Percentiles rank a stretch among this genome's conserved stretches.
phyloP scores from a whole-genome alignment of 2,113 vertebrate genomes.

The Megaceryle maxima region DNA sequence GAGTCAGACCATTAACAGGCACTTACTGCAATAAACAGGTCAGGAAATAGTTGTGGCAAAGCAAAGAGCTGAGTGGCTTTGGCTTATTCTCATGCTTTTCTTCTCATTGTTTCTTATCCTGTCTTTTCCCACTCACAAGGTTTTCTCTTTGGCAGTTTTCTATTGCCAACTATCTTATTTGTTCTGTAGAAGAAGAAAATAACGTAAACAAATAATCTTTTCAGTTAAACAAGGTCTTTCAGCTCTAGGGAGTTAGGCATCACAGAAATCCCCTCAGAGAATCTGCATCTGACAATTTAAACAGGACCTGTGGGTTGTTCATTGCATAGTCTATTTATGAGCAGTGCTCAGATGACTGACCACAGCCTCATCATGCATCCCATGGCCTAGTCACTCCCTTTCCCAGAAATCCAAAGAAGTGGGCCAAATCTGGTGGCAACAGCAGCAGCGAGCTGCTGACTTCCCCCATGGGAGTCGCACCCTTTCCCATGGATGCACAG shows the following conservation, averaged over 20 bases:
- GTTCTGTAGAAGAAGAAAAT: neutral
- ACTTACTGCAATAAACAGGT: constrained; percentile 38
- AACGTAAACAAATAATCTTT: neutral
- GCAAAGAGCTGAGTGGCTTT: constrained; percentile 19
- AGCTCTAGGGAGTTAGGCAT: neutral
- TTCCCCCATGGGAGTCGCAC: too few relatives aligned
- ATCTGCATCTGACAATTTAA: neutral
- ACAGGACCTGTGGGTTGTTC: neutral
- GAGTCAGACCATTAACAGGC: neutral
- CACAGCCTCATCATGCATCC: neutral
- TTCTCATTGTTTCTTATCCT: neutral
- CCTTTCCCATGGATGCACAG: neutral
- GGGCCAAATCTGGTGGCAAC: neutral
- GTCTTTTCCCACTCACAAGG: neutral
- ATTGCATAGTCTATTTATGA: neutral
- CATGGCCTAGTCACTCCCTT: neutral
- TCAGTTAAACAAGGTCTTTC: neutral
- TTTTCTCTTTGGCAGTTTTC: neutral
- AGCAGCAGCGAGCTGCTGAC: neutral
- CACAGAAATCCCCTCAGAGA: neutral
- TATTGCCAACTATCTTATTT: neutral
- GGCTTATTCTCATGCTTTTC: neutral
- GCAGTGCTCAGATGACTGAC: neutral
- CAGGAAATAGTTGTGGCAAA: constrained; percentile 49
- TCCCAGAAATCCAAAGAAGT: neutral